Percentiles rank a stretch among this genome's conserved stretches.
Conservation (phyloP, 2,888 invertebrate species). For the Trimorus sp. region DNA sequence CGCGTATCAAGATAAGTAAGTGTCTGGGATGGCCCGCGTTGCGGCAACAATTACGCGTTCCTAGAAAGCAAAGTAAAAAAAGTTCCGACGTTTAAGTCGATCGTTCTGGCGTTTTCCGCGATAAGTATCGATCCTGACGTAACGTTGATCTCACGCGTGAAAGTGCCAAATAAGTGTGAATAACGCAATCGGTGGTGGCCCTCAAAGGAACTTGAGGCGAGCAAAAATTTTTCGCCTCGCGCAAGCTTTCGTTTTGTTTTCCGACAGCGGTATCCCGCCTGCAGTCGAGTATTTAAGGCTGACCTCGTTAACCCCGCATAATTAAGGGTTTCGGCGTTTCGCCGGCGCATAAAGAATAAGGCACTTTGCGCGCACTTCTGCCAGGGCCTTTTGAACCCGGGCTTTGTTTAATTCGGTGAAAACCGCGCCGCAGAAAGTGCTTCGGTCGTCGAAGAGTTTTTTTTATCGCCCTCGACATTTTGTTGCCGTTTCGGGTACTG, state of each 20-base stretch:
- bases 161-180: slow-evolving; percentile 65
- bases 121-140: slow-evolving; percentile 61
- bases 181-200: slow-evolving; percentile 51
- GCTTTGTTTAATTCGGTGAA: slow-evolving; percentile 59
- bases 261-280: slow-evolving; percentile 37
- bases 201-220: slow-evolving; percentile 11
- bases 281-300: slow-evolving; percentile 50
- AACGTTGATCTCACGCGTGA: slow-evolving; percentile 64
- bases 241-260: slow-evolving; percentile 55
- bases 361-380: slow-evolving; percentile 24
- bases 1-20: slow-evolving; percentile 38
- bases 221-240: slow-evolving; percentile 42
- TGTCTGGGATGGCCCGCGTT: slow-evolving; percentile 19
- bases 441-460: too few relatives aligned
- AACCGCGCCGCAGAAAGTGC: slow-evolving; percentile 12
- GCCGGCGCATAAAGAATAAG: slow-evolving; percentile 41
- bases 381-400: slow-evolving; percentile 11
- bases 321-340: slow-evolving; percentile 61
- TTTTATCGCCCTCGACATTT: too few relatives aligned
- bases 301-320: slow-evolving; percentile 63
- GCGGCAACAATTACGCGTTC: slow-evolving; percentile 45
- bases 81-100: slow-evolving; percentile 54
- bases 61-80: slow-evolving; percentile 32
- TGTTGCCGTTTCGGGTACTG: too few relatives aligned
- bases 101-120: slow-evolving; percentile 51